Percentiles rank a stretch among this genome's conserved stretches.
Evolutionary conservation across 2,113 vertebrate genomes (phyloP).

Genomic region (Mirounga angustirostris): DNA sequence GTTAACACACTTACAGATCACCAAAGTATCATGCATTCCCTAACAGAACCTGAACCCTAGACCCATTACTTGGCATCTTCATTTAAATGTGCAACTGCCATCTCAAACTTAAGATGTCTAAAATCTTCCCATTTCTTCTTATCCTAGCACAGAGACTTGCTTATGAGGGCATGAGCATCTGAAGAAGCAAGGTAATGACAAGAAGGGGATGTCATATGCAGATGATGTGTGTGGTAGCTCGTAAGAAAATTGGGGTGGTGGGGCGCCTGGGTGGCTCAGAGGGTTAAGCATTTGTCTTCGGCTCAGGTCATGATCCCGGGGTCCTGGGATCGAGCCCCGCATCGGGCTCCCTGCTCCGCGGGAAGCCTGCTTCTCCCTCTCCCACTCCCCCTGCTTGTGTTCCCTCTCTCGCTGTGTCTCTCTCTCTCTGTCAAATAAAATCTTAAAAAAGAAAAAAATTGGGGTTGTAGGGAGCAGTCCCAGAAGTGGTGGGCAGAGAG

Average conservation of each 20-base stretch:
- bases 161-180: neutral
- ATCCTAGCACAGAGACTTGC: neutral
- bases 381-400: too few relatives aligned
- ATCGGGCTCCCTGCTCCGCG: too few relatives aligned
- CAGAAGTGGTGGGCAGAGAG: neutral
- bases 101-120: neutral
- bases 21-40: neutral
- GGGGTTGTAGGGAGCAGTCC: rapidly evolving
- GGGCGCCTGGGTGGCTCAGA: too few relatives aligned
- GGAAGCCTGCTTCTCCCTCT: too few relatives aligned
- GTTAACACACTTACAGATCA: neutral
- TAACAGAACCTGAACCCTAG: neutral
- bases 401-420: too few relatives aligned
- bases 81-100: neutral
- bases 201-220: neutral
- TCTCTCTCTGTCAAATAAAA: too few relatives aligned
- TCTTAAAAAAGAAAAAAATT: neutral
- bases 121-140: neutral
- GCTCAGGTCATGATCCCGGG: too few relatives aligned
- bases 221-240: neutral
- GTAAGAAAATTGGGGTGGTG: neutral
- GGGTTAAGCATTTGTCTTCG: too few relatives aligned
- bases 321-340: too few relatives aligned
- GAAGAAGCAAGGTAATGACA: neutral
- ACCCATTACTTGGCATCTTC: neutral